These are phyloP conservation scores for Microcebus jonahi DNA, from an alignment of 2,113 vertebrate genomes.

Conservation along the genomic window DNA sequence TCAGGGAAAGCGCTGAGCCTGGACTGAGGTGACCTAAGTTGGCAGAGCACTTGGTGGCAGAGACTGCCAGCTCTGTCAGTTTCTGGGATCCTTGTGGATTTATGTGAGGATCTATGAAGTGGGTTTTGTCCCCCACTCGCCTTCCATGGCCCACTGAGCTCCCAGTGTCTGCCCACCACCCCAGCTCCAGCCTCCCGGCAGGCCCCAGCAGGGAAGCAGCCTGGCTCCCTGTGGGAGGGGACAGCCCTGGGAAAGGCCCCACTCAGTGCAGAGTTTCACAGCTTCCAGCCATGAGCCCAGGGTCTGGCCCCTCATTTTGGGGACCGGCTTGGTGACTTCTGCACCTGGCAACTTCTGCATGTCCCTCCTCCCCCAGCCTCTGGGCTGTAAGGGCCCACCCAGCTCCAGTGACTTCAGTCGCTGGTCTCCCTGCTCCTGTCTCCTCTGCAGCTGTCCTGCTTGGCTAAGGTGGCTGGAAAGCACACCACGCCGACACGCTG, in stretches of 20 bases:
- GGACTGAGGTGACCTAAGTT: not conserved
- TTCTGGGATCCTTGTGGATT: not conserved
- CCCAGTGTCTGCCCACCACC: not conserved
- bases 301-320: not conserved
- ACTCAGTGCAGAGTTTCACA: accelerated
- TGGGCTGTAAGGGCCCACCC: not conserved
- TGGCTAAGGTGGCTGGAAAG: not conserved
- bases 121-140: not conserved
- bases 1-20: not conserved
- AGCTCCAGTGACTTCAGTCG: not conserved
- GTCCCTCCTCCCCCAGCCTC: not conserved
- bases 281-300: not conserved
- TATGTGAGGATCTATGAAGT: not conserved
- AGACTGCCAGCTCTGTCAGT: too few relatives aligned
- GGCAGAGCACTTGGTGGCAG: not conserved
- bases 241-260: not conserved
- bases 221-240: not conserved
- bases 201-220: not conserved
- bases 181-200: not conserved
- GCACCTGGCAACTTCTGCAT: not conserved
- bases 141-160: not conserved
- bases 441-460: not conserved
- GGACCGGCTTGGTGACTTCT: not conserved
- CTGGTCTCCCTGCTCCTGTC: not conserved
- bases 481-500: accelerated